These are phyloP conservation scores for Typhlichthys subterraneus DNA, from an alignment of 2,797 vertebrate genomes.

Conservation along the genomic window DNA sequence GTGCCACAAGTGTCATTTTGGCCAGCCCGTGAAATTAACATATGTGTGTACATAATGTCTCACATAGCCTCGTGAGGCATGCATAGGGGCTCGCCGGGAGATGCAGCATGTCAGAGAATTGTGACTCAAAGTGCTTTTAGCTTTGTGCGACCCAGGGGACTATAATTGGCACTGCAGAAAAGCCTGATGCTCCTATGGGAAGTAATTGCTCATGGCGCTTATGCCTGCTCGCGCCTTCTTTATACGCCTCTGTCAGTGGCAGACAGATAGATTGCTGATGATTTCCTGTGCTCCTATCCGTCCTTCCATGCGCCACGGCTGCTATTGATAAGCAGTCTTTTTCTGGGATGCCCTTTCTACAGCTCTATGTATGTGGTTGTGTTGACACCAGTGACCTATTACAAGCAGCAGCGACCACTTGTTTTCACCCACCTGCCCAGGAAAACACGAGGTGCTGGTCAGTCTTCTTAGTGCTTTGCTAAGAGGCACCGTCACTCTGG, in stretches of 20 bases:
- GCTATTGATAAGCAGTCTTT: neutral
- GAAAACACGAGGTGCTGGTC: no score
- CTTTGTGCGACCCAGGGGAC: slow-evolving; percentile 1
- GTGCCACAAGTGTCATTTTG: no score
- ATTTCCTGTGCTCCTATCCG: slow-evolving; percentile 1
- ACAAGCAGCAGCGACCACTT: no score
- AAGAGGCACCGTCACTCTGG: no score
- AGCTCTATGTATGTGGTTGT: neutral
- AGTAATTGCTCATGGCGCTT: neutral
- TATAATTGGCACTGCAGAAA: slow-evolving; percentile 4
- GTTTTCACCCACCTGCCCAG: no score
- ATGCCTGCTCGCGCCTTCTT: neutral
- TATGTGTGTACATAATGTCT: neutral
- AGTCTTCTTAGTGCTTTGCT: no score
- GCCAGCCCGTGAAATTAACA: no score
- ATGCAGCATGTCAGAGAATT: neutral
- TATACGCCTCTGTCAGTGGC: neutral
- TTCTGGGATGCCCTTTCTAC: neutral
- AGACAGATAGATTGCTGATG: slow-evolving; percentile 6
- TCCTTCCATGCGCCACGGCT: no score
- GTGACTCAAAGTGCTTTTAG: slow-evolving; percentile 6
- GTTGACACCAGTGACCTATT: no score
- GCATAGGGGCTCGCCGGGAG: neutral
- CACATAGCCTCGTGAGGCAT: neutral
- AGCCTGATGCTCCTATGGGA: neutral